A percentile compares a stretch with the other conserved stretches of the same genome.
These are phyloP conservation scores for Cactoblastis cactorum DNA, from an alignment of 2,888 invertebrate species.

Conservation along the genomic window DNA sequence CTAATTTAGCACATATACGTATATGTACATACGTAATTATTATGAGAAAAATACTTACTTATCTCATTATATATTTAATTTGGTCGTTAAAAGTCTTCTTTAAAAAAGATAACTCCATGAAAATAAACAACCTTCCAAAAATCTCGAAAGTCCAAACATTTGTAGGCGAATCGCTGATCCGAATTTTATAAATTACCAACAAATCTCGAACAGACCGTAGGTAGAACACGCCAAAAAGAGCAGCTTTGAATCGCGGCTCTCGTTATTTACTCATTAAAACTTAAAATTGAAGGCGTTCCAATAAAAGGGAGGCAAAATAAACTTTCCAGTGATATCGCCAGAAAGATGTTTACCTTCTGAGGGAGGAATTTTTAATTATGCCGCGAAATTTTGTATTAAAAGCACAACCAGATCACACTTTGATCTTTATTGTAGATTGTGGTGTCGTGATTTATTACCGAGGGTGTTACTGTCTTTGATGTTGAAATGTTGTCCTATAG, in stretches of 20 bases:
- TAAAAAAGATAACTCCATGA: too few relatives aligned
- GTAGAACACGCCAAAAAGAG: slow-evolving; percentile 46
- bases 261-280: slow-evolving; percentile 76
- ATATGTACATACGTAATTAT: too few relatives aligned
- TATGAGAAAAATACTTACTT: too few relatives aligned
- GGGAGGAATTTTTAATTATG: slow-evolving; percentile 24
- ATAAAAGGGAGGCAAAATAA: slow-evolving; percentile 48
- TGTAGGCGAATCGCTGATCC: slow-evolving; percentile 9
- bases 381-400: not conserved
- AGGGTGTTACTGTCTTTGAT: not conserved
- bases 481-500: not conserved
- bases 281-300: slow-evolving; percentile 58
- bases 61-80: too few relatives aligned
- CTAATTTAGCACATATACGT: too few relatives aligned
- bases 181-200: slow-evolving; percentile 5
- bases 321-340: slow-evolving; percentile 51
- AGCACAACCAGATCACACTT: slow-evolving; percentile 7
- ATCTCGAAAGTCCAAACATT: not conserved
- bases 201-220: slow-evolving; percentile 16
- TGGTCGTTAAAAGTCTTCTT: too few relatives aligned
- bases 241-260: slow-evolving; percentile 49
- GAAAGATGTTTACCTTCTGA: slow-evolving; percentile 36
- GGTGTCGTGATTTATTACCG: slow-evolving; percentile 2
- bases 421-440: slow-evolving; percentile 10
- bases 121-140: not conserved